Percentiles rank a stretch among this genome's conserved stretches.
Conservation (phyloP, 2,113 vertebrate species). For the Leiothrix lutea region DNA sequence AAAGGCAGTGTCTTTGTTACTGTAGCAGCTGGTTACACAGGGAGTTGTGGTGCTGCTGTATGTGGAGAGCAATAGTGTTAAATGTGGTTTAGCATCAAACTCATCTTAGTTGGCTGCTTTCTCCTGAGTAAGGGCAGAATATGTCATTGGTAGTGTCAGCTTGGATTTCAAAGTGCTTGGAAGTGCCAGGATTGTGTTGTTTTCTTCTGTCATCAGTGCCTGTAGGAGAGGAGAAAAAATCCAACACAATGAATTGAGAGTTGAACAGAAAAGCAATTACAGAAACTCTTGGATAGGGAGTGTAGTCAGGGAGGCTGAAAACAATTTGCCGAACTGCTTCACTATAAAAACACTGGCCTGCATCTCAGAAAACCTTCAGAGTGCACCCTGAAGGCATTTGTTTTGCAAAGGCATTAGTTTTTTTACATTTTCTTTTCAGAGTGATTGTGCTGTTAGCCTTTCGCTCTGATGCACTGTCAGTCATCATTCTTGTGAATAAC, state of each 20-base stretch:
- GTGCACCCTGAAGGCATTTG: not conserved
- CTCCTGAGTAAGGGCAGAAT: not conserved
- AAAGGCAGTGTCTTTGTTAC: slow-evolving; percentile 4
- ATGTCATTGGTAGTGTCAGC: slow-evolving; percentile 8
- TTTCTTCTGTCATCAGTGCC: slow-evolving; percentile 52
- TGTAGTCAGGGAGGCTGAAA: slow-evolving; percentile 23
- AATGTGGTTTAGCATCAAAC: not conserved
- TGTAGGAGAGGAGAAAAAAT: not conserved
- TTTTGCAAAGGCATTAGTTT: not conserved
- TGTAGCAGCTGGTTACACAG: slow-evolving; percentile 6
- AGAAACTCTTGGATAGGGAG: slow-evolving; percentile 13
- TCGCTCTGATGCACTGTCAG: accelerated
- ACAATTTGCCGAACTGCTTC: not conserved
- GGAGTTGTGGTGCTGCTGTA: not conserved
- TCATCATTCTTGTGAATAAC: not conserved
- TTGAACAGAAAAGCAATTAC: slow-evolving; percentile 14
- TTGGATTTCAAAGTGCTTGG: slow-evolving; percentile 9
- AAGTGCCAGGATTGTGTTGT: slow-evolving; percentile 23
- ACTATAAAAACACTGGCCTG: not conserved
- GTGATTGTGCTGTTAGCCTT: accelerated
- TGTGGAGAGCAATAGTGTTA: slow-evolving; percentile 9
- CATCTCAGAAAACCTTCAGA: slow-evolving; percentile 1
- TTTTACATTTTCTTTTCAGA: not conserved
- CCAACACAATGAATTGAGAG: not conserved
- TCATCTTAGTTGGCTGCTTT: slow-evolving; percentile 22